Evolutionary conservation across 2,113 vertebrate genomes (phyloP).

Genomic region (Sylvietta virens): DNA sequence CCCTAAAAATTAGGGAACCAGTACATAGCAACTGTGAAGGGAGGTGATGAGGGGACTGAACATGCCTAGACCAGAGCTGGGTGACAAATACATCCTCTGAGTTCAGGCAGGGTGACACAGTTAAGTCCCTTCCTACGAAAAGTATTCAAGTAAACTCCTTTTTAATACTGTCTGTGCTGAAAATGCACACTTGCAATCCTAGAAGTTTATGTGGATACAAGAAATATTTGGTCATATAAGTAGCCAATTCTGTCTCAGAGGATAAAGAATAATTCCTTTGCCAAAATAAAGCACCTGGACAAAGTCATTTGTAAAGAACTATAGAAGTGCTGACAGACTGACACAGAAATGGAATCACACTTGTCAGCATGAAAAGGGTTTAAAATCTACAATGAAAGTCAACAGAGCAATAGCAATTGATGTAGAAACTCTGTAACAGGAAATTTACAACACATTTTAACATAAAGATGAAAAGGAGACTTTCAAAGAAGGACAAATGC

Average conservation of each 20-base stretch:
- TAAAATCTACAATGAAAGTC: background rate
- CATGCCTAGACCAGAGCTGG: background rate
- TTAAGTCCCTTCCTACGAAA: background rate
- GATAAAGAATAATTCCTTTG: background rate
- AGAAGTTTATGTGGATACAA: background rate
- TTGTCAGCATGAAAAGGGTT: background rate
- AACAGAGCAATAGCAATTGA: background rate
- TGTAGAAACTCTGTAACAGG: background rate
- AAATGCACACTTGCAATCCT: background rate
- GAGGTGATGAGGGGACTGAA: background rate
- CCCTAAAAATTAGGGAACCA: background rate
- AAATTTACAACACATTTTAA: background rate
- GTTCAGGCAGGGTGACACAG: background rate
- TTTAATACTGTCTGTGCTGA: background rate
- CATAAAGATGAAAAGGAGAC: background rate
- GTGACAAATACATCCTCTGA: background rate
- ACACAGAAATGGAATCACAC: background rate
- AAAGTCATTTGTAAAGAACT: background rate
- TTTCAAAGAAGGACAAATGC: background rate
- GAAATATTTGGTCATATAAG: background rate
- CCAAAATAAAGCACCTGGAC: background rate
- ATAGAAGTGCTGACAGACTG: background rate
- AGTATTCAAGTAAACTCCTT: background rate
- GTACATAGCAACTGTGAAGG: background rate
- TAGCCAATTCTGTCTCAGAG: background rate